Percentiles rank a stretch among this genome's conserved stretches.
Evolutionary conservation across 2,113 vertebrate species (phyloP).

Genomic region (Tylochromis polylepis): DNA sequence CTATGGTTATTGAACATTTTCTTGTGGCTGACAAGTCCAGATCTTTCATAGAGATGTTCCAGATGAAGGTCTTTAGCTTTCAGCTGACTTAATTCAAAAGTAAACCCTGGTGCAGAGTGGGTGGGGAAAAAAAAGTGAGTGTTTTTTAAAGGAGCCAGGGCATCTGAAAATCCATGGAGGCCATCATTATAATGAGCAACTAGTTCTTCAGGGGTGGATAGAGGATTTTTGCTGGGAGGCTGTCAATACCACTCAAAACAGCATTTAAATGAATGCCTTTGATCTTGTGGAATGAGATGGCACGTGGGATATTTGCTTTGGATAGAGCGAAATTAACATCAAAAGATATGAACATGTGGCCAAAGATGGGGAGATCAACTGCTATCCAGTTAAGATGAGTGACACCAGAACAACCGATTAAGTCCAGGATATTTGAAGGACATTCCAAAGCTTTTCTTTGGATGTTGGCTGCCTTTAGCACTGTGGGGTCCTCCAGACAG

Average conservation of each 20-base stretch:
- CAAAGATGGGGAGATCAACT: neutral
- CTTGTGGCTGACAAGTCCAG: neutral
- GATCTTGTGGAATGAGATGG: neutral
- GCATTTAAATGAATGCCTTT: neutral
- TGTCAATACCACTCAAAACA: neutral
- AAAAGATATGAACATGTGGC: neutral
- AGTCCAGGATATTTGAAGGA: neutral
- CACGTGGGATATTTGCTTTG: neutral
- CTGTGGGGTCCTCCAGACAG: neutral
- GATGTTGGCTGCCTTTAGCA: neutral
- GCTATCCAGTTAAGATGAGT: neutral
- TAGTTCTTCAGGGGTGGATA: neutral
- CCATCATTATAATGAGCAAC: neutral
- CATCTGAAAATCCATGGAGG: neutral
- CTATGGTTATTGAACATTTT: neutral
- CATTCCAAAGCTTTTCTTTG: neutral
- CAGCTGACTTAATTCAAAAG: neutral
- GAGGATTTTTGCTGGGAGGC: neutral
- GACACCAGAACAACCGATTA: neutral
- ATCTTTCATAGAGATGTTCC: neutral
- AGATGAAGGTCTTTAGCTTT: neutral
- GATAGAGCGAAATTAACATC: neutral
- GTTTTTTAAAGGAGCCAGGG: neutral
- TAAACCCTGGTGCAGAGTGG: neutral
- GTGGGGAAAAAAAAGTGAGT: neutral